Base-by-base conservation (phyloP, 1,140 invertebrate genomes). In the Magallana angulata region DNA sequence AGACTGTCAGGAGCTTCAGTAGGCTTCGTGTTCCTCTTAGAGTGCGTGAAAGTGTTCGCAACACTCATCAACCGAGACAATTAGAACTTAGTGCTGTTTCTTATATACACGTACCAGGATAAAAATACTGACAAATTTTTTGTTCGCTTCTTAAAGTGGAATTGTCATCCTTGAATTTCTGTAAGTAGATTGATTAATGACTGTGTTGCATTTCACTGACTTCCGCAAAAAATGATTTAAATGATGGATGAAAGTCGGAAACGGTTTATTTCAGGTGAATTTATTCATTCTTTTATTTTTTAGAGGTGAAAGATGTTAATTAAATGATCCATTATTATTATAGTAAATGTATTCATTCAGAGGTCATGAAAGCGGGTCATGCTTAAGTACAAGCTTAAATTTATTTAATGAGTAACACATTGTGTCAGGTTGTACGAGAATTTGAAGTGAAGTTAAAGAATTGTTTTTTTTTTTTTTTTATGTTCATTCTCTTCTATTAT, bases 81-180 rank as follows among this genome's bases (percentile, higher is more conserved):
- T 76, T 76, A 30, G 68, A 11, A 30, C 24, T 30, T 24, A 76
- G 68, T 9, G 24, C 18, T 76, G 30, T 76, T 64, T 64, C 36
- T 48, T 48, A 4, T 48, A 4, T 48, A 64, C 18, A 30, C 30
- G 68, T 30, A 76, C 36, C 18, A 76, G 68, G 68, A 76, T 76
- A 30, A 30, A 30, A 76, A 76, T 76, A 76, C 68, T 24, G 68
- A 64, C 68, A 76, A 76, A 76, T 76, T 76, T 48, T 76, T 36
- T 36, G 24, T 76, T 76, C 18, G 36, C 30, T 76, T 30, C 24
- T 30, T 76, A 30, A 76, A 76, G 68, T 76, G 68, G 68, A 76
- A 30, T 18, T 30, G 24, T 30, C 30, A 76, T 30, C 68, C 24
- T 11, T 48, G 24, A 8, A 76, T 30, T 30, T 9, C 68, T 76